Conservation (phyloP, 2,888 invertebrate species). For the Meiosimyza platycephala region DNA sequence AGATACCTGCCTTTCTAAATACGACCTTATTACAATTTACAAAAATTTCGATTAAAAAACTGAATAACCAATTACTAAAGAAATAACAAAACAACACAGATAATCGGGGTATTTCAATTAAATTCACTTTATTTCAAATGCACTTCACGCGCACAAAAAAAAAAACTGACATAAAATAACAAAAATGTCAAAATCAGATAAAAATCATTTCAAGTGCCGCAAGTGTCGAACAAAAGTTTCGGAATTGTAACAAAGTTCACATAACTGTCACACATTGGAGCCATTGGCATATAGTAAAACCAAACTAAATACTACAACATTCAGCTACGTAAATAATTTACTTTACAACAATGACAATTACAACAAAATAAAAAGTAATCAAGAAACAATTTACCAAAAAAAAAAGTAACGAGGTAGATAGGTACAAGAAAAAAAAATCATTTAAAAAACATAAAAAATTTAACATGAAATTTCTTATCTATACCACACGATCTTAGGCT, state of each 20-base stretch:
- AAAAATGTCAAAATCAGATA: conserved; percentile 1
- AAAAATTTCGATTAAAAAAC: no score
- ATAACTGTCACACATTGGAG: conserved; percentile 20
- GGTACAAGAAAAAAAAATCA: neutral
- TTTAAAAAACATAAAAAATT: conserved; percentile 32
- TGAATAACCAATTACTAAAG: no score
- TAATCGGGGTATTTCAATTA: no score
- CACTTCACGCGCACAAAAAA: no score
- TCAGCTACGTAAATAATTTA: no score
- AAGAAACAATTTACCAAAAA: conserved; percentile 41
- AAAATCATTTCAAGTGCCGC: conserved; percentile 31
- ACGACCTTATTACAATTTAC: no score
- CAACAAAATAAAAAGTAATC: conserved; percentile 38
- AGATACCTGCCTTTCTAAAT: no score
- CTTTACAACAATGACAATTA: conserved; percentile 1
- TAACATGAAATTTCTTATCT: conserved; percentile 45
- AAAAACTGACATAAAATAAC: no score
- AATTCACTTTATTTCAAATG: no score
- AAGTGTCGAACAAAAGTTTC: conserved; percentile 18
- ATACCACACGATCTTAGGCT: conserved; percentile 35
- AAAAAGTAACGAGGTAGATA: conserved; percentile 21
- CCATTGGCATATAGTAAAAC: no score
- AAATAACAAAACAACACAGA: no score
- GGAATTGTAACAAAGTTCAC: conserved; percentile 15
- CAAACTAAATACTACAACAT: no score